Evolutionary conservation across 2,888 invertebrate genomes (phyloP).

Genomic region (Drosophila kuntzei): DNA sequence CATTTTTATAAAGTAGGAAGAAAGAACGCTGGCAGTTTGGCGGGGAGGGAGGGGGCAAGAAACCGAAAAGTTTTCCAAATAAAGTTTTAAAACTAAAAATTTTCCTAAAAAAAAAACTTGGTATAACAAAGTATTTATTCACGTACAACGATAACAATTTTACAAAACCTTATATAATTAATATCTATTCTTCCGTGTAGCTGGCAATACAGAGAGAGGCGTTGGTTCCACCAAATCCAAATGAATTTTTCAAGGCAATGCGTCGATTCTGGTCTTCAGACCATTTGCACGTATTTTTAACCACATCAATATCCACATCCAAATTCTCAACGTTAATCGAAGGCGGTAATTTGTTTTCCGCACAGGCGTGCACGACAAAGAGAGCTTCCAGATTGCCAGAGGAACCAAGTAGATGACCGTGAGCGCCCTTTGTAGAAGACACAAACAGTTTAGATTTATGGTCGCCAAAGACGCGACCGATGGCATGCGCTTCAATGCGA

Average conservation of each 20-base stretch:
- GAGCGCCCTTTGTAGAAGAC: conserved; percentile 98
- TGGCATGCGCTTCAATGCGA: conserved; percentile 92
- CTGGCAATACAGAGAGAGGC: conserved; percentile 91
- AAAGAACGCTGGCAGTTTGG: conserved; percentile 41
- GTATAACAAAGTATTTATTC: conserved; percentile 35
- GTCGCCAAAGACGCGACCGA: conserved; percentile 89
- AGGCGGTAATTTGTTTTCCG: conserved; percentile 92
- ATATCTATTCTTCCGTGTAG: conserved; percentile 57
- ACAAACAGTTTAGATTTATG: conserved; percentile 88
- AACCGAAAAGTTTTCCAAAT: conserved; percentile 83
- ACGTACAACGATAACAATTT: conserved; percentile 23
- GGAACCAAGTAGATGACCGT: conserved; percentile 97
- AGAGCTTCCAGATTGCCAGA: conserved; percentile 98
- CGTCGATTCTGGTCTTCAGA: conserved; percentile 83
- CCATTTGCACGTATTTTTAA: conserved; percentile 86
- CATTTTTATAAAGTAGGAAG: conserved; percentile 77
- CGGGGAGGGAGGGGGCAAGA: conserved; percentile 47
- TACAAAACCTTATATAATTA: background rate
- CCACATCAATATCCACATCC: conserved; percentile 89
- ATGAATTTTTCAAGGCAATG: conserved; percentile 97
- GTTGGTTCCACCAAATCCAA: conserved; percentile 99
- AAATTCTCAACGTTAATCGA: conserved; percentile 93
- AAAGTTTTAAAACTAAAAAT: conserved; percentile 82
- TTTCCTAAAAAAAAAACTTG: conserved; percentile 69
- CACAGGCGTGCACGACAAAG: conserved; percentile 93